These are phyloP conservation scores for Mareca strepera DNA, from an alignment of 2,797 vertebrate species.

Conservation along the genomic window DNA sequence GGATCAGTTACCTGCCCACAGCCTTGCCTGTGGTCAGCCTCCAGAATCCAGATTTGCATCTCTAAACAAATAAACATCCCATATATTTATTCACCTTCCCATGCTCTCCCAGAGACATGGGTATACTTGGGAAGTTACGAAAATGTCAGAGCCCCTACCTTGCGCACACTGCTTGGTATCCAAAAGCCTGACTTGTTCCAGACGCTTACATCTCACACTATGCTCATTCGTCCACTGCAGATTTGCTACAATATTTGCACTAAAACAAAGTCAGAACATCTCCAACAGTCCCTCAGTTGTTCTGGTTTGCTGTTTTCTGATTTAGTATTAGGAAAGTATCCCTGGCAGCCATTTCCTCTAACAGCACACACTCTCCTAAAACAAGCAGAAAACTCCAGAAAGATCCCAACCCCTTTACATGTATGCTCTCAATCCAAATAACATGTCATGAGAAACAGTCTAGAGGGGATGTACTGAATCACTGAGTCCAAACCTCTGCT, in stretches of 20 bases:
- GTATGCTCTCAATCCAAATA: not conserved
- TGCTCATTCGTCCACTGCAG: rapidly evolving
- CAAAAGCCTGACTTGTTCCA: not conserved
- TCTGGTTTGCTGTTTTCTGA: not conserved
- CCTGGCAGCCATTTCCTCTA: not conserved
- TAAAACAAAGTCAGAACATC: not conserved
- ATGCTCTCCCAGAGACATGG: not conserved
- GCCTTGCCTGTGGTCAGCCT: not conserved
- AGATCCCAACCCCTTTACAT: not conserved
- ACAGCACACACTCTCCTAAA: rapidly evolving
- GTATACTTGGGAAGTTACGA: not conserved
- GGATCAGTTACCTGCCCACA: not conserved
- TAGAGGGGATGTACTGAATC: not conserved
- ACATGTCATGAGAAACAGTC: not conserved
- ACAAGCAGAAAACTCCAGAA: not conserved
- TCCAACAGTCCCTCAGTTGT: not conserved
- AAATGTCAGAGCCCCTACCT: not conserved
- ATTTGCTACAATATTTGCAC: not conserved
- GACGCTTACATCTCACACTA: not conserved
- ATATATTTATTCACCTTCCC: not conserved
- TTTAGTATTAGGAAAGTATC: not conserved
- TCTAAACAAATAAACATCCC: not conserved
- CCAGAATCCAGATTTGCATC: not conserved
- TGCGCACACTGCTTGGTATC: not conserved
- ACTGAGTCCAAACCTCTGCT: not conserved